A percentile compares a stretch with the other conserved stretches of the same genome.
Conservation (phyloP, 2,113 vertebrate species). For the Penelope pileata region DNA sequence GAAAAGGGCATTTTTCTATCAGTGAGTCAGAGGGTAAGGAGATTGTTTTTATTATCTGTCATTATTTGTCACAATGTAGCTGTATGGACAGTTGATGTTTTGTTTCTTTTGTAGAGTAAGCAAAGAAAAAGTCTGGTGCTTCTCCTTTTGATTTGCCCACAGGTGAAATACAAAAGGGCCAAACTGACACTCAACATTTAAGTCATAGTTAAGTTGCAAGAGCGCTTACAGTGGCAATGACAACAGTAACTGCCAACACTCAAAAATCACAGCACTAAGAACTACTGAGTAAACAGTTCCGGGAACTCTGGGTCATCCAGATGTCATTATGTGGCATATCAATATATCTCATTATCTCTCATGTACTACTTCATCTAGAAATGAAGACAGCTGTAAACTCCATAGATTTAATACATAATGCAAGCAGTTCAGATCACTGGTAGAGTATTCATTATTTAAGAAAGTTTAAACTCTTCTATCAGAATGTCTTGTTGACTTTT, state of each 20-base stretch:
- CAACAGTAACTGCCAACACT: not conserved
- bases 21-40: not conserved
- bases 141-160: constrained; percentile 41
- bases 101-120: constrained; percentile 7
- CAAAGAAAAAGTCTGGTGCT: not conserved
- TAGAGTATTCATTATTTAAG: not conserved
- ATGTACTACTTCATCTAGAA: not conserved
- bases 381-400: not conserved
- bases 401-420: not conserved
- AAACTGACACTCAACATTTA: constrained; percentile 49
- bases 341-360: not conserved
- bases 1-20: not conserved
- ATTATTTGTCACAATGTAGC: not conserved
- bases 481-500: not conserved
- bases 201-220: constrained; percentile 28
- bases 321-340: constrained; percentile 43
- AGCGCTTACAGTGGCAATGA: not conserved
- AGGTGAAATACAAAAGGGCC: constrained; percentile 13
- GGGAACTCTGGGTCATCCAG: constrained; percentile 27
- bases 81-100: not conserved
- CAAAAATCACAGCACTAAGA: constrained; percentile 13
- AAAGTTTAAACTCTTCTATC: not conserved
- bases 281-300: constrained; percentile 32
- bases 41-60: not conserved
- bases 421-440: not conserved